A percentile compares a stretch with the other conserved stretches of the same genome.
phyloP scores from a whole-genome alignment of 2,113 vertebrate genomes.

The Crotophaga sulcirostris region DNA sequence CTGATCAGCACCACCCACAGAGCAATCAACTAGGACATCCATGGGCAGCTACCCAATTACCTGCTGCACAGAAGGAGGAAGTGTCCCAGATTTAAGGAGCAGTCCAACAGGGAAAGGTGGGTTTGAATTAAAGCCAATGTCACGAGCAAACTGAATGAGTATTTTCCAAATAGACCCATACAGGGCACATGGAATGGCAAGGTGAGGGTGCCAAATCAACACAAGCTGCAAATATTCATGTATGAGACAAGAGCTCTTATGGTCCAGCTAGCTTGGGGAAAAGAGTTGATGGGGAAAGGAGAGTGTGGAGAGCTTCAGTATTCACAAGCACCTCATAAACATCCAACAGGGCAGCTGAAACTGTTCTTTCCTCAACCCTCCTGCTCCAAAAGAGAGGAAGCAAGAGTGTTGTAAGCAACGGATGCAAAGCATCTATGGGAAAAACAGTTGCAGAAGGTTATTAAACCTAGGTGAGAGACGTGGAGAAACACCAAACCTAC shows the following conservation, averaged over 20 bases:
- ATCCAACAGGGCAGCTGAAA: not conserved
- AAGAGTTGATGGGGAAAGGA: not conserved
- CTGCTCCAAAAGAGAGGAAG: not conserved
- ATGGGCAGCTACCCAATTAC: not conserved
- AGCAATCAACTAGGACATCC: not conserved
- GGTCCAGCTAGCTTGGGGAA: not conserved
- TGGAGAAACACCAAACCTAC: not conserved
- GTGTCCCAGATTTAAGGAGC: not conserved
- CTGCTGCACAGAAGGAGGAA: not conserved
- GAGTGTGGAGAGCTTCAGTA: not conserved
- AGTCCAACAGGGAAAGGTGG: not conserved
- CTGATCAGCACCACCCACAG: not conserved
- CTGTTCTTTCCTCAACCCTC: not conserved
- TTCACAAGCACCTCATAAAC: not conserved
- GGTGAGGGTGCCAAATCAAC: not conserved
- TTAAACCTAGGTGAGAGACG: not conserved
- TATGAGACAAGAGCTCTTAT: accelerated
- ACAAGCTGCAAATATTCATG: not conserved
- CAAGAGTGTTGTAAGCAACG: not conserved
- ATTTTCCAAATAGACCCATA: not conserved
- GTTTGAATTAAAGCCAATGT: not conserved
- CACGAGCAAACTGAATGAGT: not conserved
- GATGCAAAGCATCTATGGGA: not conserved
- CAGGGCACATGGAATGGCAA: not conserved
- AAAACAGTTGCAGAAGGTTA: not conserved